A percentile compares a stretch with the other conserved stretches of the same genome.
phyloP scores from a whole-genome alignment of 2,113 vertebrate genomes.

The Polypterus senegalus region DNA sequence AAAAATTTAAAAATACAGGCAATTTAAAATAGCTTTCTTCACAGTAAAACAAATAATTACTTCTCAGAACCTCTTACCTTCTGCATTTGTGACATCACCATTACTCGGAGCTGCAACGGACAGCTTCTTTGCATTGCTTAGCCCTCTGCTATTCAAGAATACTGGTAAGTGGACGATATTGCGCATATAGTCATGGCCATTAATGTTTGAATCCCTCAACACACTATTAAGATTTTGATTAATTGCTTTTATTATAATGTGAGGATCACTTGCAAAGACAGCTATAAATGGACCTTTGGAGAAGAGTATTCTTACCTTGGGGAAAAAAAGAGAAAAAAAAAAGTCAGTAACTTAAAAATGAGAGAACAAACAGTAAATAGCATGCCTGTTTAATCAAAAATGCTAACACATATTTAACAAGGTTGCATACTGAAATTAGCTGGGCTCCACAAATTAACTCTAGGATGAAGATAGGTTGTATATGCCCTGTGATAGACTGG shows the following conservation, averaged over 20 bases:
- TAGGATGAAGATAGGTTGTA: too few relatives aligned
- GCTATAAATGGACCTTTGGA: conserved; percentile 96
- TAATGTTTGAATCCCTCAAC: conserved; percentile 94
- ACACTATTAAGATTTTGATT: conserved; percentile 98
- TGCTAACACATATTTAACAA: too few relatives aligned
- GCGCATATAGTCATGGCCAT: conserved; percentile 95
- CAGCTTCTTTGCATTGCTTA: conserved; percentile 71
- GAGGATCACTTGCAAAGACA: conserved; percentile 93
- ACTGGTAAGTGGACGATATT: conserved; percentile 94
- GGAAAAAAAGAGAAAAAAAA: conserved; percentile 12
- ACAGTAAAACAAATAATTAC: neutral
- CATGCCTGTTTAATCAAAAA: too few relatives aligned
- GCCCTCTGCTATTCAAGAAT: conserved; percentile 91
- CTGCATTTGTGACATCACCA: conserved; percentile 58
- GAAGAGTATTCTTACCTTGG: conserved; percentile 84
- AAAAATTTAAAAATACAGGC: conserved; percentile 4
- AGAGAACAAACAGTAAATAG: too few relatives aligned
- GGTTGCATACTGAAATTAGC: too few relatives aligned
- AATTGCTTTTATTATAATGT: conserved; percentile 97
- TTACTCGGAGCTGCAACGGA: conserved; percentile 61
- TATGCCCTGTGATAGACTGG: too few relatives aligned
- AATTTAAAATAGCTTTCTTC: neutral
- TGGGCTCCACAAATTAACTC: too few relatives aligned
- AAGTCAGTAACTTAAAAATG: neutral
- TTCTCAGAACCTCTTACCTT: conserved; percentile 25